Conservation (phyloP, 2,113 vertebrate species). For the Puma concolor region DNA sequence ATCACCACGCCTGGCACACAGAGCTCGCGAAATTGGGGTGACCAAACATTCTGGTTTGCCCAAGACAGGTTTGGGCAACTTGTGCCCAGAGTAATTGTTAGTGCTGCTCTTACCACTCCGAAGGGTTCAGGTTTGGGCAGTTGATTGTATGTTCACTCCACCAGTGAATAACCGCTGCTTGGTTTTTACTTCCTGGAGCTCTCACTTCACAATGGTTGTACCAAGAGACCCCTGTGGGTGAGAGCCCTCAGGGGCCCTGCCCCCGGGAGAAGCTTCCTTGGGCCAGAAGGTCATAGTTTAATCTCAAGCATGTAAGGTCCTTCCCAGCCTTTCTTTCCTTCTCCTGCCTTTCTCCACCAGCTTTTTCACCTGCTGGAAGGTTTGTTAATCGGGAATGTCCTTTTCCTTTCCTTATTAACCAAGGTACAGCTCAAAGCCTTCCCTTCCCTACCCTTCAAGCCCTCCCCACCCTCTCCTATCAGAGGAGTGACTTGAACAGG, state of each 20-base stretch:
- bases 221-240: not conserved
- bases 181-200: not conserved
- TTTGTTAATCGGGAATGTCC: not conserved
- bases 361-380: not conserved
- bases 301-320: not conserved
- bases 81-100: not conserved
- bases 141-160: not conserved
- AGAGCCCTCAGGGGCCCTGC: not conserved
- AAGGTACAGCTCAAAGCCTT: not conserved
- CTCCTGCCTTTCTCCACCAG: not conserved
- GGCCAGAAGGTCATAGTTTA: not conserved
- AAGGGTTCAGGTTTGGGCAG: not conserved
- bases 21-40: not conserved
- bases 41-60: not conserved
- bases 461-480: fast-evolving
- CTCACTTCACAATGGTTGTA: not conserved
- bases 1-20: not conserved
- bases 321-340: not conserved
- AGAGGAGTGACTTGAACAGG: not conserved
- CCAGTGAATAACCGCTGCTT: not conserved
- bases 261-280: not conserved
- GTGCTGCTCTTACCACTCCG: not conserved
- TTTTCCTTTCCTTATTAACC: not conserved
- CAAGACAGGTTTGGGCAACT: not conserved
- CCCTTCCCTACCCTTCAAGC: not conserved